Evolutionary conservation across 2,888 invertebrate genomes (phyloP), one percentile per base, ranked within the genome.

Genomic region (Napeogenes sylphis): DNA sequence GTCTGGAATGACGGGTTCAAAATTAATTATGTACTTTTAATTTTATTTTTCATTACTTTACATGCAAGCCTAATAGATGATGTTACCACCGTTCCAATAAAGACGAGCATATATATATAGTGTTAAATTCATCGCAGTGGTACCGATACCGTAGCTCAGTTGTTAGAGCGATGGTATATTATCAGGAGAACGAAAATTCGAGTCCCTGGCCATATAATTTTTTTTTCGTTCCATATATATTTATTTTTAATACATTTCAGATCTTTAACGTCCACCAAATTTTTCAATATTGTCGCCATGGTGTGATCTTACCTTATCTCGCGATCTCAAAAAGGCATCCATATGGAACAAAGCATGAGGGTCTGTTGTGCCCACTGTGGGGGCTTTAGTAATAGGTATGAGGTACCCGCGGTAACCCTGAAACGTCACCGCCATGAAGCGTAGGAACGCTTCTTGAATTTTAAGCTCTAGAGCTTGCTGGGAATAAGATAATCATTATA

Each of bases 381-480:
- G 99, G 4, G 97, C 97, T 82, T 96, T 96, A 0, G 96, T 98
- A 63, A 99, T 98, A 2, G 99, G 99, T 73, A 97, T 93, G 66
- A 99, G 92, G 82, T 93, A 97, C 62, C 94, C 92, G 61, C 97
- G 92, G 83, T 99, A 99, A 0, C 98, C 98, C 79, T 96, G 96
- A 68, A 99, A 85, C 63, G 98, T 95, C 55, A 95, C 93, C 12
- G 97, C 97, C 96, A 98, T 99, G 80, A 98, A 99, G 61, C 97
- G 94, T 38, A 99, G 91, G 84, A 99, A 99, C 4, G 98, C 97
- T 84, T 99, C 99, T 88, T 99, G 99, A 68, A 99, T 99, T 84
- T 97, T 95, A 72, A 97, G 91, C 81, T 99, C 99, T 76, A 98
- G 90, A 21, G 94, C 93, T 91, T 96, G 94, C 94, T 97, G 79